Evolutionary conservation across 1,140 invertebrate genomes (phyloP).

Genomic region (Leptestheria dahalacensis): DNA sequence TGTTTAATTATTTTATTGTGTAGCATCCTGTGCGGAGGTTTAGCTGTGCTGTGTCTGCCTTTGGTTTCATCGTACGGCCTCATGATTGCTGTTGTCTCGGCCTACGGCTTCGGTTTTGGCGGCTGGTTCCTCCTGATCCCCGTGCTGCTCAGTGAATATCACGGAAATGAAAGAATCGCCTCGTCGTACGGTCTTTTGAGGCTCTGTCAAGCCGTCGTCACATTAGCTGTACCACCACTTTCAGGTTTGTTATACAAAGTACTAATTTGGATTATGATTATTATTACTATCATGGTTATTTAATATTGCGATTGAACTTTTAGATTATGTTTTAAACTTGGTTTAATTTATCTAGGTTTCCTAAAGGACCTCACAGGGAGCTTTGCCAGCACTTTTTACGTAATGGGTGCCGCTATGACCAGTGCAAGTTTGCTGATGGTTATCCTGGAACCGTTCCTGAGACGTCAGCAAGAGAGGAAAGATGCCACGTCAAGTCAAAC

Average conservation of each 20-base stretch:
- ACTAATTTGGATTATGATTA: background rate
- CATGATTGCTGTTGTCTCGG: constrained; percentile 39
- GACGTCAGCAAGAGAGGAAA: no score
- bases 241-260: constrained; percentile 31
- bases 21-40: constrained; percentile 49
- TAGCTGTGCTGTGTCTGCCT: constrained; percentile 46
- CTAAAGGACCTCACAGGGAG: background rate
- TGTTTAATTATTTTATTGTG: no score
- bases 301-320: no score
- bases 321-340: background rate
- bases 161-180: constrained; percentile 51
- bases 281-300: no score
- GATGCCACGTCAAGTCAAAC: background rate
- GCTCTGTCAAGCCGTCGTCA: constrained; percentile 56
- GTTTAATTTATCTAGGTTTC: background rate
- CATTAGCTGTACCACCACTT: constrained; percentile 50
- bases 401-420: background rate
- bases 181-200: constrained; percentile 54
- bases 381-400: background rate
- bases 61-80: constrained; percentile 43
- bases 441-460: background rate
- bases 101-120: constrained; percentile 51
- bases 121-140: constrained; percentile 59
- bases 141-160: constrained; percentile 51
- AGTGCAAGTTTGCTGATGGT: background rate